Conservation (phyloP, 1,140 invertebrate species). For the Camponotus vicinus region DNA sequence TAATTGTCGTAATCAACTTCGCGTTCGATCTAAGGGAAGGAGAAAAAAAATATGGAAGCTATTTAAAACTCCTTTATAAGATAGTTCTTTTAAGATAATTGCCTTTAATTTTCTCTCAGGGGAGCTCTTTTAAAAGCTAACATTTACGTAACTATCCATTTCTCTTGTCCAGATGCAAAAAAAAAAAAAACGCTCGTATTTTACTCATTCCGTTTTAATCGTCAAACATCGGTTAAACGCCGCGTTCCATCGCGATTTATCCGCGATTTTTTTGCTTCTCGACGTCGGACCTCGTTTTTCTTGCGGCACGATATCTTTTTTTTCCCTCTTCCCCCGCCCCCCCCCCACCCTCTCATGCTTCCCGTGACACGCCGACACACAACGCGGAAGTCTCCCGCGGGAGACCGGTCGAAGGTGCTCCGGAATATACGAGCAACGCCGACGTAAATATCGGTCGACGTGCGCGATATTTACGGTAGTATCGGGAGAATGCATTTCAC, state of each 20-base stretch:
- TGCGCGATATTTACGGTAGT: slow-evolving; percentile 68
- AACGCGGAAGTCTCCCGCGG: slow-evolving; percentile 18
- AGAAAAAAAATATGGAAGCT: background rate
- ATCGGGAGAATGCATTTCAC: slow-evolving; percentile 59
- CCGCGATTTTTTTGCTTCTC: background rate
- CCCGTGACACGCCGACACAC: slow-evolving; percentile 21
- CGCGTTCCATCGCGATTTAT: slow-evolving; percentile 56
- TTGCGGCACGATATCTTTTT: slow-evolving; percentile 7
- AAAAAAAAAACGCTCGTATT: background rate
- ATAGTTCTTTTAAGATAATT: background rate
- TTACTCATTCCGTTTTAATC: slow-evolving; percentile 3
- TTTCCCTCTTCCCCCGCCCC: no score
- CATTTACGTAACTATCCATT: background rate
- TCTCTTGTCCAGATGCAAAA: background rate
- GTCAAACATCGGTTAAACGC: slow-evolving; percentile 31
- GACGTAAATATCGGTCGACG: slow-evolving; percentile 69
- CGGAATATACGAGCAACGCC: slow-evolving; percentile 57
- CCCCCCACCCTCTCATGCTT: background rate
- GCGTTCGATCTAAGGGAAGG: background rate
- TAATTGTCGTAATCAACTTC: background rate
- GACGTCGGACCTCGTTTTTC: slow-evolving; percentile 3
- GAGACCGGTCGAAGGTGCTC: slow-evolving; percentile 20
- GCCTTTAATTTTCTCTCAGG: slow-evolving; percentile 7
- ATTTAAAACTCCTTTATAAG: slow-evolving; percentile 1
- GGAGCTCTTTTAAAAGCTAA: background rate